These are phyloP conservation scores for Diarsia dahlii DNA, from an alignment of 2,888 invertebrate genomes.

Conservation along the genomic window DNA sequence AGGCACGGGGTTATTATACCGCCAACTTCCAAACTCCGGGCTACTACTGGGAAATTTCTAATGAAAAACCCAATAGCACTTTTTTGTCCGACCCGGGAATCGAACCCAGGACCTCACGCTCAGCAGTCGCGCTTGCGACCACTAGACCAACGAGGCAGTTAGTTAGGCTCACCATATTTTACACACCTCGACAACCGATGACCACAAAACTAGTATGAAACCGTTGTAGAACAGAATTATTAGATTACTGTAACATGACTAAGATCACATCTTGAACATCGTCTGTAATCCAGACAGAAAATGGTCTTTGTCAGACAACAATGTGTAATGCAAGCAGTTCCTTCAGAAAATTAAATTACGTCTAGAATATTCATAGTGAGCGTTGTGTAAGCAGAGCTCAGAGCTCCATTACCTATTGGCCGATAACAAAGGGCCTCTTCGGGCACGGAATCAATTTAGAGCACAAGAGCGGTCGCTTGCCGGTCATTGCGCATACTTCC, in stretches of 20 bases:
- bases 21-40: too few relatives aligned
- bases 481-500: slow-evolving; percentile 71
- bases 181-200: too few relatives aligned
- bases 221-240: slow-evolving; percentile 4
- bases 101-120: too few relatives aligned
- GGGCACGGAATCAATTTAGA: slow-evolving; percentile 74
- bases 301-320: slow-evolving; percentile 37
- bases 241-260: neutral
- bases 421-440: slow-evolving; percentile 71
- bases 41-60: too few relatives aligned
- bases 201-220: neutral
- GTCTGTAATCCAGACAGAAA: slow-evolving; percentile 28
- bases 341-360: slow-evolving; percentile 69
- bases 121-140: too few relatives aligned
- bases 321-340: slow-evolving; percentile 47
- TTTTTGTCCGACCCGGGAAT: too few relatives aligned
- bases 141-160: too few relatives aligned
- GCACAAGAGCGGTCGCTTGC: slow-evolving; percentile 67
- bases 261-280: neutral
- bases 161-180: too few relatives aligned
- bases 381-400: slow-evolving; percentile 69
- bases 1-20: too few relatives aligned
- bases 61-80: too few relatives aligned
- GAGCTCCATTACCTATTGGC: slow-evolving; percentile 71
- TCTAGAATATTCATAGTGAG: slow-evolving; percentile 73